Conservation (phyloP, 2,113 vertebrate species). For the Callocephalon fimbriatum region DNA sequence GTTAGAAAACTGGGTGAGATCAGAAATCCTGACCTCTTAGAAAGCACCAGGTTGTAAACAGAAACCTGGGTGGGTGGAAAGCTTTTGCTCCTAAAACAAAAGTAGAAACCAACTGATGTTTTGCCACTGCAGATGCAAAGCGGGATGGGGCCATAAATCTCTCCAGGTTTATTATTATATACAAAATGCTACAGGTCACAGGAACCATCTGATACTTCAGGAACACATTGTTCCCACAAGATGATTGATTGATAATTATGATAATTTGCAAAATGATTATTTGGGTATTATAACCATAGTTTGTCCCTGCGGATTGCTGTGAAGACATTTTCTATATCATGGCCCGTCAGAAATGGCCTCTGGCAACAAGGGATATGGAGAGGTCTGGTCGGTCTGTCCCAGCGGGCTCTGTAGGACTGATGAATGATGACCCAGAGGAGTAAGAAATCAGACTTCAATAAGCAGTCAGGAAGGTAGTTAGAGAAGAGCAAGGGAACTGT, state of each 20-base stretch:
- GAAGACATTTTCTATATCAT: constrained; percentile 77
- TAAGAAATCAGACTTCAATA: constrained; percentile 78
- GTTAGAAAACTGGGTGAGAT: background rate
- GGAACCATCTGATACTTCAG: constrained; percentile 79
- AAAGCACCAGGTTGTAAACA: background rate
- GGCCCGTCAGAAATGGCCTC: constrained; percentile 79
- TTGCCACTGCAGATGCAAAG: background rate
- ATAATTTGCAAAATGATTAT: constrained; percentile 96
- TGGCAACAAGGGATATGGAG: constrained; percentile 70
- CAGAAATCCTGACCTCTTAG: background rate
- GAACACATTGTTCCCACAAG: constrained; percentile 72
- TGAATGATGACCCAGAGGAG: constrained; percentile 79
- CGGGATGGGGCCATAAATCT: constrained; percentile 82
- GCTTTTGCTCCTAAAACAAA: background rate
- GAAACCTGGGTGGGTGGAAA: background rate
- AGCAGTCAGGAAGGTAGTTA: constrained; percentile 71
- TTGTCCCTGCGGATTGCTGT: constrained; percentile 70
- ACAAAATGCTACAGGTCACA: constrained; percentile 88
- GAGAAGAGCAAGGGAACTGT: constrained; percentile 66
- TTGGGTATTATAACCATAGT: constrained; percentile 86
- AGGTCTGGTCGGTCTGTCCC: constrained; percentile 71
- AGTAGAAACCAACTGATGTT: background rate
- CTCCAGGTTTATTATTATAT: constrained; percentile 82
- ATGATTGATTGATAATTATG: constrained; percentile 97
- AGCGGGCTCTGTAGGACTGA: constrained; percentile 56